These are phyloP conservation scores for Phanerotoma sp. DNA, from an alignment of 2,888 invertebrate genomes.

Conservation along the genomic window DNA sequence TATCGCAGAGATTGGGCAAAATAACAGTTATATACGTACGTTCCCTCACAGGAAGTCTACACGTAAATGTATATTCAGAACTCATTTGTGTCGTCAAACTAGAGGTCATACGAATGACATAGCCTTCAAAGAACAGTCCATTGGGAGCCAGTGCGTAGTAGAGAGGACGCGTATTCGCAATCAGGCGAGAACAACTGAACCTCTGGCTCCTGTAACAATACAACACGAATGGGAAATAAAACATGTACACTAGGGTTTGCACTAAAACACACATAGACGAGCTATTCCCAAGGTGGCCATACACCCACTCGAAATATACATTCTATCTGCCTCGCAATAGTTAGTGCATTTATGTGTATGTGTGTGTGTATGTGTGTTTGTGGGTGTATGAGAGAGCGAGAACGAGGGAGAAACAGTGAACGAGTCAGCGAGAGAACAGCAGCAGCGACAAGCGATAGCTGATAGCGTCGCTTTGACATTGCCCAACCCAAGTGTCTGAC, in stretches of 20 bases:
- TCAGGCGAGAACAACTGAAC: constrained; percentile 36
- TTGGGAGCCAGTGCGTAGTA: constrained; percentile 17
- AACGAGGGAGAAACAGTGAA: too few relatives aligned
- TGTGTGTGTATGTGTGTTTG: too few relatives aligned
- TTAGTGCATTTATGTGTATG: too few relatives aligned
- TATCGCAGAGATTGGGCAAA: constrained; percentile 10
- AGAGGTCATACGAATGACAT: too few relatives aligned
- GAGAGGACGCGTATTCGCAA: constrained; percentile 39
- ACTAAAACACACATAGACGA: constrained; percentile 18
- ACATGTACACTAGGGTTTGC: not conserved
- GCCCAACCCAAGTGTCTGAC: constrained; percentile 1
- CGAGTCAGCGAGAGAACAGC: too few relatives aligned
- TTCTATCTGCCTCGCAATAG: constrained; percentile 35
- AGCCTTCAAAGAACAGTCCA: constrained; percentile 13
- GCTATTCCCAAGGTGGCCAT: constrained; percentile 42
- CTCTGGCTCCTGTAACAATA: not conserved
- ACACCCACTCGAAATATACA: constrained; percentile 41
- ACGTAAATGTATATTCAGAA: too few relatives aligned
- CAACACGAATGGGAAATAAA: constrained; percentile 2
- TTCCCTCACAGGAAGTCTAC: not conserved
- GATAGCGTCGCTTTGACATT: constrained; percentile 44
- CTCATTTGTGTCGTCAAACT: too few relatives aligned
- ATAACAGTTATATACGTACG: not conserved
- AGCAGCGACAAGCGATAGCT: constrained; percentile 43
- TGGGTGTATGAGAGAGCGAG: too few relatives aligned